A percentile compares a stretch with the other conserved stretches of the same genome.
Evolutionary conservation across 2,888 invertebrate species (phyloP).

Genomic region (Melangyna quadrimaculata): DNA sequence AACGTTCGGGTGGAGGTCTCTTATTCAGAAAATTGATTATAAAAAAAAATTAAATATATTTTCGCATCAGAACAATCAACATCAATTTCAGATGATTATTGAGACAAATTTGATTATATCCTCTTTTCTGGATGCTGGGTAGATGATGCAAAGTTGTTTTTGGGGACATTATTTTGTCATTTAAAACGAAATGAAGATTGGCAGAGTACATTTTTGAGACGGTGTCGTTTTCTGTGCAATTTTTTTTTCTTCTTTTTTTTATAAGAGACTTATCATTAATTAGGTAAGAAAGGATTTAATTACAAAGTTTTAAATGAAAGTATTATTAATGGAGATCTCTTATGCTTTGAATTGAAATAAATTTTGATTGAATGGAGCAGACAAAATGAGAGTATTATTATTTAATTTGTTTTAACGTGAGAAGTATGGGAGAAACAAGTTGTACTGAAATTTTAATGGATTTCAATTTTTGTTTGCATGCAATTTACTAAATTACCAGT

Average conservation of each 20-base stretch:
- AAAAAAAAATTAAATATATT: too few species aligned
- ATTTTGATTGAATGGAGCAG: background rate
- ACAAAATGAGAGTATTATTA: too few species aligned
- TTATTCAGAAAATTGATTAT: slow-evolving; percentile 7
- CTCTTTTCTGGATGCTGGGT: too few species aligned
- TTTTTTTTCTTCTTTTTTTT: background rate
- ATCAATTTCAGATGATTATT: slow-evolving; percentile 64
- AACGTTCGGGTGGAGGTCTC: slow-evolving; percentile 14
- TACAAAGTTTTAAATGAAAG: slow-evolving; percentile 4
- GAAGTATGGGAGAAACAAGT: too few species aligned
- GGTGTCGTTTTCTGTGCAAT: background rate
- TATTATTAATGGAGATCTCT: background rate
- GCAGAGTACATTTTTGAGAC: slow-evolving; percentile 4
- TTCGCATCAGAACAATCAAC: slow-evolving; percentile 51
- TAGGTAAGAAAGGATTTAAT: slow-evolving; percentile 24
- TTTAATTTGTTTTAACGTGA: too few species aligned
- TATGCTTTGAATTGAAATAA: background rate
- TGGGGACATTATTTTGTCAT: background rate
- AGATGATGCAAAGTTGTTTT: slow-evolving; percentile 19
- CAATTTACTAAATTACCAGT: too few species aligned
- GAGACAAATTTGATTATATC: slow-evolving; percentile 63
- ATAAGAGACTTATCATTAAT: background rate
- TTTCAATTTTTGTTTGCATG: too few species aligned
- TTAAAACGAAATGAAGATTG: background rate
- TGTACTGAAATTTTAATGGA: too few species aligned